A percentile compares a stretch with the other conserved stretches of the same genome.
Conservation (phyloP, 2,797 vertebrate species). For the Acanthis flammea region DNA sequence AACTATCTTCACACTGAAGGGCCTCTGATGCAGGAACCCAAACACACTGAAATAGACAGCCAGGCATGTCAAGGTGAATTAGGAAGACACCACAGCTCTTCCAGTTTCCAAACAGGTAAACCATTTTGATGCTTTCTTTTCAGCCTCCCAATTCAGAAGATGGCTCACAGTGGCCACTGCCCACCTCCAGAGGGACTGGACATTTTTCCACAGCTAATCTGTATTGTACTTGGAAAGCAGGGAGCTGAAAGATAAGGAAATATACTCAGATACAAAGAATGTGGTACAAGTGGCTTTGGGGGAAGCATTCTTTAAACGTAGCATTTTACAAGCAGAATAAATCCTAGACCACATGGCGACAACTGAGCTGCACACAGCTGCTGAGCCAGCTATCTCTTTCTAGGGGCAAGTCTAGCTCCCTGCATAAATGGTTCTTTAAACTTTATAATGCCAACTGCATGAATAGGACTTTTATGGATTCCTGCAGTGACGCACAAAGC, state of each 20-base stretch:
- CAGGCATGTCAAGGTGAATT: accelerated
- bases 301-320: slow-evolving; percentile 2
- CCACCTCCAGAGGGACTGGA: not conserved
- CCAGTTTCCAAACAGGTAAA: not conserved
- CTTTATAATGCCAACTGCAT: slow-evolving; percentile 5
- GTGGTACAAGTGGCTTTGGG: not conserved
- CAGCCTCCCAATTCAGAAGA: not conserved
- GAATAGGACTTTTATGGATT: slow-evolving; percentile 22
- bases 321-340: slow-evolving; percentile 21
- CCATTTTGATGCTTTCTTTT: not conserved
- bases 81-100: not conserved
- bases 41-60: not conserved
- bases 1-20: not conserved
- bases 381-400: slow-evolving; percentile 35
- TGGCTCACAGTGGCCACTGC: not conserved
- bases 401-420: not conserved
- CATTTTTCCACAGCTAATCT: not conserved
- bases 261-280: not conserved
- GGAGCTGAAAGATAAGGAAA: not conserved
- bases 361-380: not conserved
- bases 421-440: slow-evolving; percentile 13
- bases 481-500: slow-evolving; percentile 26
- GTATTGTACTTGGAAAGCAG: not conserved
- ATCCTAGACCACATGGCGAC: not conserved
- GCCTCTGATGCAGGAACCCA: not conserved